Base-by-base conservation (phyloP, 2,797 vertebrate genomes). In the Momotus momota region DNA sequence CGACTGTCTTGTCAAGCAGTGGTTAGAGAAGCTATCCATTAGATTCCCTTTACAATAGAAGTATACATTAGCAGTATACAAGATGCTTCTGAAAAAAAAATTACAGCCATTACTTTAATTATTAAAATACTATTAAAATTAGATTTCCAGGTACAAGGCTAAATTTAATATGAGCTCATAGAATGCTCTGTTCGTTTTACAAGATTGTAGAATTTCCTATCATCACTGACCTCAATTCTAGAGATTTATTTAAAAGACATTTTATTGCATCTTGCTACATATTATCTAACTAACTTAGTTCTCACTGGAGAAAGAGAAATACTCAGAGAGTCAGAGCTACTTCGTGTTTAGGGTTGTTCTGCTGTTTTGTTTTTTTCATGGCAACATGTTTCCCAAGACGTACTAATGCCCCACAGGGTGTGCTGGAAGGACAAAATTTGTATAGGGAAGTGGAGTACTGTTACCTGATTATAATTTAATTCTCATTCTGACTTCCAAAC, bases 351-450 rank as follows among this genome's bases (percentile, higher is more conserved):
- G 46, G 46, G 46, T 11, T 46, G 17, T 15, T 8, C 22, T 33
- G 21, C 0, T 15, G 9, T 55, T 55, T n/a, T n/a, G 17, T 12
- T 33, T 75, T 82, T 33, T 43, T 3, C 2, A 27, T 58, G 35
- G 10, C 22, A 78, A 43, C 1, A 2, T 60, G 0, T 48, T 78
- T 93, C 10, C 40, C 5, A 1, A 25, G 26, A n/a, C 9, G 5
- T 69, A 29, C 3, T 54, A n/a, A 17, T 45, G 9, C 16, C 27
- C 83, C 38, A 22, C 0, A 2, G 49, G 67, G 5, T 5, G 5
- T n/a, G 2, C 51, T 89, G 33, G 12, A 84, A 75, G 11, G 69
- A 48, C 29, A 40, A 26, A 51, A 61, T 74, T 86, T 7, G 1
- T 51, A 38, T 7, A 40, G 35, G 9, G 22, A 5, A 67, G 21